Evolutionary conservation across 2,113 vertebrate species (phyloP), one percentile per base, ranked within the genome.

Genomic region (Nyctereutes procyonoides): DNA sequence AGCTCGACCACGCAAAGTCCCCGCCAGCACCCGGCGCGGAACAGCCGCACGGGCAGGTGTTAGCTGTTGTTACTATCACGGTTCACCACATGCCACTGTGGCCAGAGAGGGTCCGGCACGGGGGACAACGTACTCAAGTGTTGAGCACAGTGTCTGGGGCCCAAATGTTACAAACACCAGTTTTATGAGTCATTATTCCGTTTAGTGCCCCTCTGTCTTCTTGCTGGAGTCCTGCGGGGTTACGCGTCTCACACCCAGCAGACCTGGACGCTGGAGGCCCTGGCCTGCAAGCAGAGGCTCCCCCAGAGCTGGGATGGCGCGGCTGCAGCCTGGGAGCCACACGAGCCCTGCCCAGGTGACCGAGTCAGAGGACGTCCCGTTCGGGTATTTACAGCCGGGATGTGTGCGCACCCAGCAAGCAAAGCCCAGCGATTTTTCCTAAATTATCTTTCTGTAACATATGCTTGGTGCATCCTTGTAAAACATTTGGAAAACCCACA

Each of bases 311-410:
- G 2, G 56, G 67, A 3, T 3, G 4, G 51, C 26, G 5, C 3
- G 16, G 9, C 13, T 15, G 48, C 5, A 2, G 35, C 35, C 1
- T 30, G 32, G 48, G 19, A 32, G 16, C 10, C 14, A 1, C 10
- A 0, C 0, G 2, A 2, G 4, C 9, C 73, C 35, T 24, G 55
- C 35, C 63, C 13, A 0, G 17, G 51, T 10, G 35, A 30, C 35
- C 1, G 11, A 8, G 10, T 38, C 17, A 24, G 38, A 53, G 17
- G 2, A 2, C 1, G n/a, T 4, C 20, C 0, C 2, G 0, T n/a
- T 15, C 4, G 22, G 58, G 20, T 56, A 4, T 84, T 56, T 55
- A 55, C 26, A 20, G 19, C 30, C 30, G 8, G 6, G 16, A 12
- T 17, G 5, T 1, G 51, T 20, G 38, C 62, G 5, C 67, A 26